Base-by-base conservation (phyloP, 2,888 invertebrate genomes). In the Nomada lathburiana region DNA sequence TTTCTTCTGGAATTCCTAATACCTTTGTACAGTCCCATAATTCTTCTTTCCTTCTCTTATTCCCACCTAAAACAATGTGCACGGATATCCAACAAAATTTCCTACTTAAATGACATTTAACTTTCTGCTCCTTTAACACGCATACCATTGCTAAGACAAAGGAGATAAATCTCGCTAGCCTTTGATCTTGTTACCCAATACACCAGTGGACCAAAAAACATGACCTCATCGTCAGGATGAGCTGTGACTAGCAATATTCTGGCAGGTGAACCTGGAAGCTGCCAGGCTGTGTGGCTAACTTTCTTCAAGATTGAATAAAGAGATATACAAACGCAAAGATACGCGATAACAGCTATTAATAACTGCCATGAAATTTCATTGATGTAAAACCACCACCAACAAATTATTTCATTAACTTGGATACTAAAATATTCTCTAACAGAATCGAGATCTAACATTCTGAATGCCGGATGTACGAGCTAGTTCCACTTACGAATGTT, bases 191-290 rank as follows among this genome's bases (percentile, higher is more conserved):
- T 92, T 80, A 97, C 94, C 92, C 96, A 95, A 84, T 97, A 95
- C 84, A 98, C 96, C 57, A 97, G 96, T 23, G 99, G 99, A 0
- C 98, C 98, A 94, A 99, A 99, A 94, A 99, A 99, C 99, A 99
- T 99, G 89, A 98, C 98, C 94, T 99, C 99, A 93, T 99, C 99
- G 94, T 99, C 99, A 20, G 99, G 99, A 95, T 99, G 99, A 29
- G 99, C 98, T 60, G 96, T 97, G 1, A 99, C 96, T 71, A 99
- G 93, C 47, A 99, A 94, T 60, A 98, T 96, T 88, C 97, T 94
- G 18, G 87, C 77, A 26, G 94, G 93, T 59, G 94, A 93, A 67
- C 94, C 94, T 42, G 94, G 94, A 77, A 94, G 75, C 70, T 94
- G 93, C 94, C 94, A 94, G 53, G 92, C 91, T 75, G 42, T 82